Evolutionary conservation across 2,888 invertebrate genomes (phyloP).

Genomic region (Andricus quercusramuli): DNA sequence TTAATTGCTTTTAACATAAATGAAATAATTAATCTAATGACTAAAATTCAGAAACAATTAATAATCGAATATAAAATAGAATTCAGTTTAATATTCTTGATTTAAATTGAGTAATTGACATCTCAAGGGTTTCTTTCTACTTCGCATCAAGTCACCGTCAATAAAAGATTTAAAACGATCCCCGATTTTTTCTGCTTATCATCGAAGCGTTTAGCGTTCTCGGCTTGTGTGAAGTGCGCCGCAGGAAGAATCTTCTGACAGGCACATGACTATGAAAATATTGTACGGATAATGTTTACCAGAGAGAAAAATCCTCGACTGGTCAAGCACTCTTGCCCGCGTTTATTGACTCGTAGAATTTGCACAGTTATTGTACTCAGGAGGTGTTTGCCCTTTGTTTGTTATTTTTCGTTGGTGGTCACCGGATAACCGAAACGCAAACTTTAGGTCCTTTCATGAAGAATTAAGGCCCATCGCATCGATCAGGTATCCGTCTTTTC

Average conservation of each 20-base stretch:
- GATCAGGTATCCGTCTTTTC: conserved; percentile 40
- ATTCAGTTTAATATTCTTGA: conserved; percentile 3
- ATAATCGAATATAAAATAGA: not conserved
- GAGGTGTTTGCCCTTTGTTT: conserved; percentile 24
- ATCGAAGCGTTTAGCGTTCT: conserved; percentile 11
- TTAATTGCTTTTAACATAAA: too few species aligned
- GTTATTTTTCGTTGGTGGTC: conserved; percentile 45
- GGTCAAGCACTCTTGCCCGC: not conserved
- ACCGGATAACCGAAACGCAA: conserved; percentile 49
- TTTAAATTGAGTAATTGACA: conserved; percentile 14
- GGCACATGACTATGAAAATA: conserved; percentile 33
- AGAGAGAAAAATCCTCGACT: conserved; percentile 17
- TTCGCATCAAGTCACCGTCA: not conserved
- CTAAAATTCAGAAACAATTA: too few species aligned
- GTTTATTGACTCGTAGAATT: conserved; percentile 26
- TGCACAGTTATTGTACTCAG: conserved; percentile 3
- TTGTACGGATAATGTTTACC: conserved; percentile 22
- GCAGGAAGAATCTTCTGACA: conserved; percentile 21
- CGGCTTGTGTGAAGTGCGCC: conserved; percentile 23
- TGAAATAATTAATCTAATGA: too few species aligned
- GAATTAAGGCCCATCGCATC: conserved; percentile 48
- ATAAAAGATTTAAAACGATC: conserved; percentile 20
- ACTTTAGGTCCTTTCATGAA: conserved; percentile 46
- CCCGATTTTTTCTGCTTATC: conserved; percentile 21
- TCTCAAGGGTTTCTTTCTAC: conserved; percentile 24